Evolutionary conservation across 2,113 vertebrate genomes (phyloP), one percentile per base, ranked within the genome.

Genomic region (Campylorhamphus procurvoides): DNA sequence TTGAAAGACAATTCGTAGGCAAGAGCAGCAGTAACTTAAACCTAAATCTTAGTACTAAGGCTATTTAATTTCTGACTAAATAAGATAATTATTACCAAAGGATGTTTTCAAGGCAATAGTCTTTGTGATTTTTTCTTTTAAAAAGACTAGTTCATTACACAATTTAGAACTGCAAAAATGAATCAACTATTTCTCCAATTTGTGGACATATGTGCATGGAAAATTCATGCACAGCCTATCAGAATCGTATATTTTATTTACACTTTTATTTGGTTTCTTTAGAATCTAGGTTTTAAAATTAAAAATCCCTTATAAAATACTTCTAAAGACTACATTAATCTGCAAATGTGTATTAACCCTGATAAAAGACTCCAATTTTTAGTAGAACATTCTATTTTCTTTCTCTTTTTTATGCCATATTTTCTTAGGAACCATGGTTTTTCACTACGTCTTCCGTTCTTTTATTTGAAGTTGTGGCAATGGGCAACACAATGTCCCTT

Each of bases 21-120:
- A 29, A 79, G 28, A 69, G n/a, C 18, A 80, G 20, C 33, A 83
- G 53, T 80, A 77, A 86, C 83, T 93, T 62, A 79, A 82, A 59
- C 64, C 14, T 44, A 90, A 90, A 71, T 73, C 12, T 37, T 50
- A 58, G 50, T 64, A 79, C 14, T 73, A 74, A 94, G 33, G 27
- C 31, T 84, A 96, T 84, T 83, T 92, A 75, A 76, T 87, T 95
- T 92, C 75, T 73, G 53, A 63, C 33, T 63, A 29, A 76, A 28
- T 76, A 79, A 73, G 11, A 25, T 66, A 50, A 69, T 85, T 87
- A 73, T 69, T 90, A 73, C 46, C 49, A 55, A 53, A 83, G 31
- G 31, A 66, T n/a, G 55, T 44, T 90, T 93, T 86, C 37, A 88
- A 55, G 18, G 35, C 33, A 84, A 46, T 55, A 80, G 29, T 39